A percentile compares a stretch with the other conserved stretches of the same genome.
phyloP scores from a whole-genome alignment of 2,888 invertebrate species.

The Odontocolon sp. region DNA sequence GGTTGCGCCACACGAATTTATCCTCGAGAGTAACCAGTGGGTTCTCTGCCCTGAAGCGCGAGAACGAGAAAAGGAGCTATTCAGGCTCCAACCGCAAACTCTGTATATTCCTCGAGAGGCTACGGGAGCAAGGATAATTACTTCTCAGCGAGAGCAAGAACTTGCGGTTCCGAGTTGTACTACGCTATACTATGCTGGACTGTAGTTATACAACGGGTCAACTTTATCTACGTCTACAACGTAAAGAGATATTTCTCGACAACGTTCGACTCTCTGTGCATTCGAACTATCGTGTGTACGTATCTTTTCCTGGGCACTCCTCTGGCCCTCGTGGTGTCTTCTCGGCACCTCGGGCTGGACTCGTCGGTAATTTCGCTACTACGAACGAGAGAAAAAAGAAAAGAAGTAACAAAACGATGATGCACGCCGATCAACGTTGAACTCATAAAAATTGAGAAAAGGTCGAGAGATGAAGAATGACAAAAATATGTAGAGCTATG shows the following conservation, averaged over 20 bases:
- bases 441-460: neutral
- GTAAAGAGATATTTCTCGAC: neutral
- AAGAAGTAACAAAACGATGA: neutral
- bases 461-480: neutral
- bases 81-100: conserved; percentile 35
- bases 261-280: neutral
- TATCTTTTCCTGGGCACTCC: neutral
- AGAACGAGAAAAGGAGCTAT: conserved; percentile 21
- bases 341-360: neutral
- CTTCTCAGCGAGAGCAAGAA: conserved; percentile 26
- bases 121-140: conserved; percentile 47
- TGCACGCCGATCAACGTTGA: too few species aligned
- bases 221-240: neutral
- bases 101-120: conserved; percentile 23
- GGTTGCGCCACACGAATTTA: conserved; percentile 23
- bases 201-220: neutral
- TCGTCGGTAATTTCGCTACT: neutral
- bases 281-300: neutral
- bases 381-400: neutral
- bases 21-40: neutral
- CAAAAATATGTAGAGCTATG: conserved; percentile 11
- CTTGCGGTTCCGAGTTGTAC: conserved; percentile 17
- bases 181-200: conserved; percentile 9
- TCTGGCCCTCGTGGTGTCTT: neutral
- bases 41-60: neutral